phyloP scores from a whole-genome alignment of 2,113 vertebrate species.

The Cervus canadensis region DNA sequence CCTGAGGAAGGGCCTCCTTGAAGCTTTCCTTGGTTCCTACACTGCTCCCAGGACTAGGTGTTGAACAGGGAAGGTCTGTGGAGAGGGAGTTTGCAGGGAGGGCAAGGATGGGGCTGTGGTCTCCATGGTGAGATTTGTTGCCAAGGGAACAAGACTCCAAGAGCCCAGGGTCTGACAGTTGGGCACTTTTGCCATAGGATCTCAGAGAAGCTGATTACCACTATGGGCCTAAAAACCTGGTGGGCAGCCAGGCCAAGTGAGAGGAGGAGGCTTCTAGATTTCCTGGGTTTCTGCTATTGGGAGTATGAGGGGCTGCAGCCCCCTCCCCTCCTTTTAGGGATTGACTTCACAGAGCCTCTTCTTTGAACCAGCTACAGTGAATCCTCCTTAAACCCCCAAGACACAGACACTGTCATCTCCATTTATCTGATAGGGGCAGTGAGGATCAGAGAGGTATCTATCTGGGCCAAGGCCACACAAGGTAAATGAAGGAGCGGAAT shows the following conservation, averaged over 20 bases:
- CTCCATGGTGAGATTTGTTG: constrained; percentile 76
- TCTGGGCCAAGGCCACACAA: neutral
- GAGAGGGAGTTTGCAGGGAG: constrained; percentile 47
- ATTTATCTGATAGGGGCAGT: neutral
- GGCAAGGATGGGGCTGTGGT: constrained; percentile 66
- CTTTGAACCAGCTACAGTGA: neutral
- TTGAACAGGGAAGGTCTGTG: constrained; percentile 35
- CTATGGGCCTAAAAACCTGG: neutral
- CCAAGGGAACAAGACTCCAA: constrained; percentile 75
- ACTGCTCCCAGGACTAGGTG: neutral
- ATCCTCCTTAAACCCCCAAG: neutral
- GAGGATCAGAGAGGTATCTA: neutral
- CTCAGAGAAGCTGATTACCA: constrained; percentile 27
- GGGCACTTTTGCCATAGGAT: constrained; percentile 61
- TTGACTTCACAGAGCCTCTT: neutral
- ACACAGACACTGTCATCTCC: neutral
- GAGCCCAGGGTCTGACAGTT: constrained; percentile 61
- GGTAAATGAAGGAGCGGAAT: neutral
- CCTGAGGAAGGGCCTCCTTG: neutral
- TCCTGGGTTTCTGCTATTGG: neutral
- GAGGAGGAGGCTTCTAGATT: neutral
- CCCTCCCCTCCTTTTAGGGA: neutral
- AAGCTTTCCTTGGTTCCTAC: neutral
- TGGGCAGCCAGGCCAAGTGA: constrained; percentile 14
- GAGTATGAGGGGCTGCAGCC: neutral